Percentiles rank a stretch among this genome's conserved stretches.
These are phyloP conservation scores for Carlito syrichta DNA, from an alignment of 2,113 vertebrate genomes.

Conservation along the genomic window DNA sequence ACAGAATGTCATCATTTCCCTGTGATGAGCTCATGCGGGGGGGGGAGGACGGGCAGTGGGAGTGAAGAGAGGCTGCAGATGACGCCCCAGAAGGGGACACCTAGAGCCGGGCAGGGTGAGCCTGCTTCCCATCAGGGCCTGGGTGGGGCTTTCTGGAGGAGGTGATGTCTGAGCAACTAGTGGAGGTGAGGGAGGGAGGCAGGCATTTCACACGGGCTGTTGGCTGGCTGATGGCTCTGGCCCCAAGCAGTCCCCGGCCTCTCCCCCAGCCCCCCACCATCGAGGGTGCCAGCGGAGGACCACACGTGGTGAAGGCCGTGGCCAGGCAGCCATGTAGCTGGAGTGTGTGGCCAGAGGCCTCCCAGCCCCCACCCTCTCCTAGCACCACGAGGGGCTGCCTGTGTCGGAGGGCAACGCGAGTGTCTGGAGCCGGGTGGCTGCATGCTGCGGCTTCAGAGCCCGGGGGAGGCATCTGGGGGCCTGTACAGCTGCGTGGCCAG, in stretches of 20 bases:
- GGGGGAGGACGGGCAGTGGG: no score
- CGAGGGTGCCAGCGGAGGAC: conserved; percentile 29
- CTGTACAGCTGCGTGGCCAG: conserved; percentile 76
- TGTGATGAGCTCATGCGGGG: no score
- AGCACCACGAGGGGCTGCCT: conserved; percentile 86
- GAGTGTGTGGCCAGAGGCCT: conserved; percentile 85
- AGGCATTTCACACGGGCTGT: accelerated
- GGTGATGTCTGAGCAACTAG: neutral
- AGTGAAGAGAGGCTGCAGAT: neutral
- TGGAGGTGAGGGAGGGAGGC: neutral
- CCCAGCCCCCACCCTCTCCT: conserved; percentile 87
- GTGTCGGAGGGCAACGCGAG: conserved; percentile 37
- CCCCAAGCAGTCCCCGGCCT: neutral
- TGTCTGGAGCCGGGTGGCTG: neutral
- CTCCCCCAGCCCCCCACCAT: conserved; percentile 72
- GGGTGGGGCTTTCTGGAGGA: neutral
- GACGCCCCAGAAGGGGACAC: accelerated
- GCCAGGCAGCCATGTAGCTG: conserved; percentile 78
- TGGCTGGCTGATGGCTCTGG: no score
- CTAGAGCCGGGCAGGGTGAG: neutral
- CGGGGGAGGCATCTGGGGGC: conserved; percentile 28
- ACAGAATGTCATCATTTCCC: no score
- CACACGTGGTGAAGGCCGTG: conserved; percentile 33
- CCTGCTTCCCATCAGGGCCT: neutral
- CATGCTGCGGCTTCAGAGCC: conserved; percentile 54